Conservation (phyloP, 37 sponge, comb jelly and placozoan genomes). For the Tethya wilhelma region DNA sequence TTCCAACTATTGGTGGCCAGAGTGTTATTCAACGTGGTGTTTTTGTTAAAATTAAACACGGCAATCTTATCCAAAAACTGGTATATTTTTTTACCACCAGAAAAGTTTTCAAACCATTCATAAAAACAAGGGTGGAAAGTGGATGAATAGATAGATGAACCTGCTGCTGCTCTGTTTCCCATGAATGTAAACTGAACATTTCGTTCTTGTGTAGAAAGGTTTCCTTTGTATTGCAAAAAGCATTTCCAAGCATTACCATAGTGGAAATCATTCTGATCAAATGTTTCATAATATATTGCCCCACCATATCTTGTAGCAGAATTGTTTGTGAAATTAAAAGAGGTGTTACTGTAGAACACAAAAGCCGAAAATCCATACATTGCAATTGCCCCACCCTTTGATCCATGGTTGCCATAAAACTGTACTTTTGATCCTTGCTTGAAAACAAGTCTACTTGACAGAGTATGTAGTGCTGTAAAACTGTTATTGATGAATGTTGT, state of each 20-base stretch:
- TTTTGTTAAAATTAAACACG: background rate
- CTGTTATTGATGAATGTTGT: too few species aligned
- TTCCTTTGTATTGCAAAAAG: background rate
- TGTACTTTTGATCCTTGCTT: background rate
- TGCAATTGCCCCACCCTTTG: constrained; percentile 47
- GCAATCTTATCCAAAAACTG: too few species aligned
- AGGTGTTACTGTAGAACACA: background rate
- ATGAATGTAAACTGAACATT: background rate
- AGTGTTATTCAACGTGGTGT: background rate
- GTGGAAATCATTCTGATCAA: background rate
- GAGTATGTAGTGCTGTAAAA: too few species aligned
- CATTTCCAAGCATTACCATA: too few species aligned
- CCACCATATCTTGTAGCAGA: constrained; percentile 22
- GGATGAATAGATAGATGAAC: background rate
- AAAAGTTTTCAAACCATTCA: too few species aligned
- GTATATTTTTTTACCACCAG: too few species aligned
- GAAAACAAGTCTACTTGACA: too few species aligned
- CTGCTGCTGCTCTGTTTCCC: background rate
- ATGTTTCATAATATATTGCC: constrained; percentile 9
- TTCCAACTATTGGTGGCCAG: background rate
- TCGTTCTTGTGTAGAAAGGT: background rate
- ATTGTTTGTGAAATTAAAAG: constrained; percentile 19
- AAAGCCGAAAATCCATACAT: constrained; percentile 29
- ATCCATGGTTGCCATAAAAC: constrained; percentile 15
- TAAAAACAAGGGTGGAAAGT: background rate